Base-by-base conservation (phyloP, 2,797 vertebrate genomes). In the Cheirogaleus major region DNA sequence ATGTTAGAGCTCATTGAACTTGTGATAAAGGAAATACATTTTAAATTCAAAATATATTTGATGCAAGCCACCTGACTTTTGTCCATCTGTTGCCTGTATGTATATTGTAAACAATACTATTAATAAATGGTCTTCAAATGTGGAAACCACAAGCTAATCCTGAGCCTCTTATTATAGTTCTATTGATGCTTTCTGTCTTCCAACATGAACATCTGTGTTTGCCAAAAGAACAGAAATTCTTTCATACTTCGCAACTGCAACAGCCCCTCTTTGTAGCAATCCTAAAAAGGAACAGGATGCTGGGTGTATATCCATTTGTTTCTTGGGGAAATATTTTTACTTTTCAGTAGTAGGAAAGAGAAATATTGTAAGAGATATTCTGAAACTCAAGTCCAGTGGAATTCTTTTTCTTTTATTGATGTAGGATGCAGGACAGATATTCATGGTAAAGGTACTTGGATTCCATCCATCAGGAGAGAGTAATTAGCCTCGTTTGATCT, bases 121-220 rank as follows among this genome's bases (percentile, higher is more conserved):
- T 55, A 55, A 20, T 55, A 92, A 97, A 94, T 93, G 87, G 69
- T 25, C 84, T 89, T 98, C 95, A 25, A 92, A 90, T 88, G 82
- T 95, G 94, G 87, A 93, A 89, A 57, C 73, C 78, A 14, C 17
- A 11, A 9, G 9, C 23, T 7, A 14, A 32, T 57, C 23, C 92
- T 45, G 89, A 93, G 72, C 95, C 73, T 93, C 88, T 97, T 96
- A 69, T 79, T 50, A n/a, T 59, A 94, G 70, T 96, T 78, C 70
- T 7, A 69, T 9, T 89, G 90, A 70, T 79, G 91, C 80, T 88
- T 80, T 86, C 88, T 97, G 67, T 91, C 96, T 97, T 96, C 92
- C 63, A 81, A 57, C 10, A 3, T 50, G 84, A 86, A 41, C 76
- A 32, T 91, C 73, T 65, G 32, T 89, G 18, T 48, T 82, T 93